phyloP scores from a whole-genome alignment of 2,113 vertebrate species.

The Noturus placidus region DNA sequence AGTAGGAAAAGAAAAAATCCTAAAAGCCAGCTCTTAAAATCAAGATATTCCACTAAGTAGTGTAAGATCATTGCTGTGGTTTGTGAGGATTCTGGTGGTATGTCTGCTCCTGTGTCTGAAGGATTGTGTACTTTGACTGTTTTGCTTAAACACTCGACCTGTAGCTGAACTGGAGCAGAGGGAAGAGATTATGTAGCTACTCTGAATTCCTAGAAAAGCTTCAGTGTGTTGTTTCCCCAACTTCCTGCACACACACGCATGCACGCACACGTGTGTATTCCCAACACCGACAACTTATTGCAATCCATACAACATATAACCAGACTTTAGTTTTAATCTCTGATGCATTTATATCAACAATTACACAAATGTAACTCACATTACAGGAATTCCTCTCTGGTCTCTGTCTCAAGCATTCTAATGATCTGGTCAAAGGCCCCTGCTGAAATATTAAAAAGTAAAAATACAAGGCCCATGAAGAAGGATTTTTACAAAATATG shows the following conservation, averaged over 20 bases:
- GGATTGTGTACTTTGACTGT: background rate
- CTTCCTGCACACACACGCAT: background rate
- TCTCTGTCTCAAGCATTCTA: constrained; percentile 33
- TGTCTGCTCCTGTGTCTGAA: background rate
- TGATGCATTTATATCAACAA: background rate
- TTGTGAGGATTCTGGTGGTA: background rate
- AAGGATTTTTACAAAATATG: background rate
- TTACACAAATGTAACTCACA: constrained; percentile 44
- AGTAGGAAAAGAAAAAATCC: constrained; percentile 49
- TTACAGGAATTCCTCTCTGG: constrained; percentile 42
- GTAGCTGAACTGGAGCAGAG: background rate
- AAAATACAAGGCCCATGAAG: background rate
- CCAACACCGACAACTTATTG: background rate
- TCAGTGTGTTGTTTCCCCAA: background rate
- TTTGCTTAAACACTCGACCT: background rate
- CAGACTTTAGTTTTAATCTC: background rate
- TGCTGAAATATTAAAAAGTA: background rate
- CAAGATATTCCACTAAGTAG: constrained; percentile 61
- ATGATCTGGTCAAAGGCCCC: constrained; percentile 4
- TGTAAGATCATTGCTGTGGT: constrained; percentile 64
- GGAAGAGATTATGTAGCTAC: background rate
- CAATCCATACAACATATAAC: background rate
- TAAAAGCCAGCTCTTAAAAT: constrained; percentile 47
- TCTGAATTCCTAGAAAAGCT: background rate
- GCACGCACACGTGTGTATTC: background rate